phyloP scores from a whole-genome alignment of 2,113 vertebrate genomes.

The Lanius collurio region DNA sequence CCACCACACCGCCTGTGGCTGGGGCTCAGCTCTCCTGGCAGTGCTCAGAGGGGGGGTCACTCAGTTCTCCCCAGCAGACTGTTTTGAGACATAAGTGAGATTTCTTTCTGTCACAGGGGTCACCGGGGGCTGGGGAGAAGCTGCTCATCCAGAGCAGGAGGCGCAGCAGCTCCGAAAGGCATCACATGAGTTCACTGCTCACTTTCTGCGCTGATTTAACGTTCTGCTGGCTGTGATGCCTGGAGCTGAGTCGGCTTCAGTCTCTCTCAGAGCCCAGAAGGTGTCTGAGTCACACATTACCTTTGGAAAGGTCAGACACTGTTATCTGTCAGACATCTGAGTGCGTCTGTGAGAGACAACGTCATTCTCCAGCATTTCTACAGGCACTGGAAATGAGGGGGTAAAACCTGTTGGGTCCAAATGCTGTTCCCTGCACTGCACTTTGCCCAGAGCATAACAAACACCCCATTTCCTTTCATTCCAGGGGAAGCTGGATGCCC shows the following conservation, averaged over 20 bases:
- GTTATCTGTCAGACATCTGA: background rate
- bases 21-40: background rate
- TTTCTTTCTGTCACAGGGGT: background rate
- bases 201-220: background rate
- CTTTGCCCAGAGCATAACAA: background rate
- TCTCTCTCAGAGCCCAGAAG: background rate
- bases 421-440: too few relatives aligned
- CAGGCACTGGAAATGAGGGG: background rate
- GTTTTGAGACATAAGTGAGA: background rate
- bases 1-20: background rate
- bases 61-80: background rate
- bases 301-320: background rate
- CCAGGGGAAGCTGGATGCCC: constrained; percentile 92
- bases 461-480: background rate
- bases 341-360: background rate
- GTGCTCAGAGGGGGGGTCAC: background rate
- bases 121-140: background rate
- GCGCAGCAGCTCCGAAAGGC: too few relatives aligned
- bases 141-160: background rate
- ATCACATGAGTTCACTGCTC: rapidly evolving
- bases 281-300: background rate
- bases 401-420: too few relatives aligned
- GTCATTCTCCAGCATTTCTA: background rate
- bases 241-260: background rate
- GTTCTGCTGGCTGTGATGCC: background rate